Evolutionary conservation across 2,888 invertebrate species (phyloP).

Genomic region (Drosophila demipolita): DNA sequence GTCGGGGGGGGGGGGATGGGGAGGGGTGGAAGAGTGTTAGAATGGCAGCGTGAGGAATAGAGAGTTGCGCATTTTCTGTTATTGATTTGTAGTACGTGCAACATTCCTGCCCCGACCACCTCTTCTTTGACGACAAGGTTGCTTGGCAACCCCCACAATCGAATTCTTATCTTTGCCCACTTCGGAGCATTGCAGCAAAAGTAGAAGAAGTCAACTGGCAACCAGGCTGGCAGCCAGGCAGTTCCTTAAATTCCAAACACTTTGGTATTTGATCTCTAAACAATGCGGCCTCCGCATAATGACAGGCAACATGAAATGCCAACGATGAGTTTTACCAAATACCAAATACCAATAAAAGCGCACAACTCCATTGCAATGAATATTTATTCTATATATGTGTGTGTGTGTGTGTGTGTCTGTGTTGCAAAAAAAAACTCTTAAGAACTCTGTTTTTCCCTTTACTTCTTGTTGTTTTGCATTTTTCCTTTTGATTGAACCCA

Average conservation of each 20-base stretch:
- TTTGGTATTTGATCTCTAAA: conserved; percentile 75
- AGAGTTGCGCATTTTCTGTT: conserved; percentile 48
- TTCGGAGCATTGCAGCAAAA: conserved; percentile 18
- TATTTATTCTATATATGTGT: conserved; percentile 26
- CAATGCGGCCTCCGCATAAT: conserved; percentile 69
- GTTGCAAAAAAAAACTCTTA: background rate
- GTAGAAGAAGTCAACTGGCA: conserved; percentile 22
- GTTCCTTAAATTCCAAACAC: conserved; percentile 73
- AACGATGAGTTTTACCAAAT: conserved; percentile 69
- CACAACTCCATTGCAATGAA: conserved; percentile 9
- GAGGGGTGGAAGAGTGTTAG: background rate
- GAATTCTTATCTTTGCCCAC: conserved; percentile 37
- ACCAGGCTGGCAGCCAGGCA: conserved; percentile 16
- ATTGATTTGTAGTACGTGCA: conserved; percentile 69
- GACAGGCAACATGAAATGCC: conserved; percentile 72
- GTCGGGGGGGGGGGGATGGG: background rate
- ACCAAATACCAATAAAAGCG: conserved; percentile 60
- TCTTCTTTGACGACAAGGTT: conserved; percentile 1
- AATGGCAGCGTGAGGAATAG: background rate
- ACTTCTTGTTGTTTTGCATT: conserved; percentile 30
- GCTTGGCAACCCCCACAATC: conserved; percentile 26
- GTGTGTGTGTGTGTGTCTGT: conserved; percentile 3
- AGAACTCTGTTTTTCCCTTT: background rate
- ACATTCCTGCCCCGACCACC: background rate
- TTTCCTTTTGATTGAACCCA: conserved; percentile 23